Evolutionary conservation across 1,140 invertebrate species (phyloP).

Genomic region (Apis florea): DNA sequence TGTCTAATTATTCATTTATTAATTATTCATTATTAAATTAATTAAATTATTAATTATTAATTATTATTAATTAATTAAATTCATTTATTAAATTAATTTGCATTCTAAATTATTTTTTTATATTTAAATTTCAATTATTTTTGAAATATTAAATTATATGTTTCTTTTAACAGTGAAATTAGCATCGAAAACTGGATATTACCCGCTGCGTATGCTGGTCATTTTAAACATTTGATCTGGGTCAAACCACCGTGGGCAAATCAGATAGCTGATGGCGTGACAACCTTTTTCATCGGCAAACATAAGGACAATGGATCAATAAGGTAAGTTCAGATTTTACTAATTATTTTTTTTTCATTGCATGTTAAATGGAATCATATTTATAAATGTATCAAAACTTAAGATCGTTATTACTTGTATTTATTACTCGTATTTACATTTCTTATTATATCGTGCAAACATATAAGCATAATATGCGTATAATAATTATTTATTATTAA

Average conservation of each 20-base stretch:
- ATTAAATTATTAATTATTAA: too few relatives aligned
- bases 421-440: neutral
- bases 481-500: neutral
- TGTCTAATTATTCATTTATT: neutral
- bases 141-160: neutral
- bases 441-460: neutral
- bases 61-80: too few relatives aligned
- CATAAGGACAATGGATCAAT: conserved; percentile 83
- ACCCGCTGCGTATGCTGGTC: conserved; percentile 91
- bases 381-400: neutral
- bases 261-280: conserved; percentile 87
- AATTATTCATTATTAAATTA: too few relatives aligned
- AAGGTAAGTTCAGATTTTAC: conserved; percentile 65
- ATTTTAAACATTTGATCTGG: conserved; percentile 90
- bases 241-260: conserved; percentile 93
- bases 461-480: too few relatives aligned
- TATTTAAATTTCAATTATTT: neutral
- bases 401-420: neutral
- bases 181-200: conserved; percentile 98
- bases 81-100: neutral
- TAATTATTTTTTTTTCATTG: conserved; percentile 26
- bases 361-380: neutral
- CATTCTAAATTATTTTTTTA: neutral
- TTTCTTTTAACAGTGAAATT: conserved; percentile 74
- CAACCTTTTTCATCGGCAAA: conserved; percentile 88